Evolutionary conservation across 2,113 vertebrate genomes (phyloP).

Genomic region (Saimiri boliviensis): DNA sequence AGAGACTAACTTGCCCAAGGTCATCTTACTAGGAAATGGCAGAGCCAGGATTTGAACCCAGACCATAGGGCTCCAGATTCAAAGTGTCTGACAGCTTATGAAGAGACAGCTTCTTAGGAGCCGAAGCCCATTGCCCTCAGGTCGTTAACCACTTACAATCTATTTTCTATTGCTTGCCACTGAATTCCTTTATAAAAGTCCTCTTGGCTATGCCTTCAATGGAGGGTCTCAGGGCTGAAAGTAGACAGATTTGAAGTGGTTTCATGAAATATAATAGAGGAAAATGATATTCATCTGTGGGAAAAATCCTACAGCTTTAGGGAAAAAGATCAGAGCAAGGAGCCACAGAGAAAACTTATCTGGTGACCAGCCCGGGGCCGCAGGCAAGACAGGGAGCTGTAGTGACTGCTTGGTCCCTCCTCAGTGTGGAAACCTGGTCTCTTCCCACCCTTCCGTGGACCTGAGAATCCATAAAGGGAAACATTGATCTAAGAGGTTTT

Average conservation of each 20-base stretch:
- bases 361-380: not conserved
- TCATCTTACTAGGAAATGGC: not conserved
- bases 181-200: not conserved
- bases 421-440: rapidly evolving
- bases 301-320: not conserved
- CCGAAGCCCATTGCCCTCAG: rapidly evolving
- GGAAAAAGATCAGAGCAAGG: not conserved
- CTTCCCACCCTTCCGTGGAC: not conserved
- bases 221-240: not conserved
- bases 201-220: not conserved
- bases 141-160: not conserved
- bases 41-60: not conserved
- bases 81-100: not conserved
- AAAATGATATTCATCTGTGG: too few relatives aligned
- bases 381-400: not conserved
- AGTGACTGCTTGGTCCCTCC: rapidly evolving
- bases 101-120: not conserved
- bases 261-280: not conserved
- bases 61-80: not conserved
- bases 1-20: not conserved
- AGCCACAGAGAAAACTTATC: rapidly evolving
- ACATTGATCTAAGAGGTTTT: not conserved
- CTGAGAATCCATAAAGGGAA: not conserved
- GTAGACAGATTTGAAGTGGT: not conserved
- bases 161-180: not conserved